A percentile compares a stretch with the other conserved stretches of the same genome.
Evolutionary conservation across 2,113 vertebrate genomes (phyloP).

Genomic region (Apaloderma vittatum): DNA sequence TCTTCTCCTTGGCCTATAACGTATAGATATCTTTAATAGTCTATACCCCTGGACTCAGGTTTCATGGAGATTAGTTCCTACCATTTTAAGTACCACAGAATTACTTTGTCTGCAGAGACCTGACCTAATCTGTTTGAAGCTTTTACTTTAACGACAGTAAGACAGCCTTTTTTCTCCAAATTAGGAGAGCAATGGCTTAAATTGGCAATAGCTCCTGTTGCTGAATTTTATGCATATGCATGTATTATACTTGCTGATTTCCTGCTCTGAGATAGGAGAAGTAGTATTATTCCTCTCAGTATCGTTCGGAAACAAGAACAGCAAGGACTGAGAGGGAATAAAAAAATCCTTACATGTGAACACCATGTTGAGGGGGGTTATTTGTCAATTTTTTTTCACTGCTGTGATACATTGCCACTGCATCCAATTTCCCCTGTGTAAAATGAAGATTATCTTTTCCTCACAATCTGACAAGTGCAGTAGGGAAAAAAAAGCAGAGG

Average conservation of each 20-base stretch:
- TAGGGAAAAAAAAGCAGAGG: neutral
- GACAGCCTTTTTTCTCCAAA: constrained; percentile 62
- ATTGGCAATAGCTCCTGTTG: constrained; percentile 58
- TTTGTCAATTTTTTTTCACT: constrained; percentile 32
- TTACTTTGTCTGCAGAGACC: constrained; percentile 75
- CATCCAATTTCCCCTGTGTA: constrained; percentile 45
- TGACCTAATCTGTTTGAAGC: constrained; percentile 75
- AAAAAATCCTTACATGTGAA: constrained; percentile 6
- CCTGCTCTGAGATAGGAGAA: constrained; percentile 1
- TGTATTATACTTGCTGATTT: constrained; percentile 56
- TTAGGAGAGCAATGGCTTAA: constrained; percentile 62
- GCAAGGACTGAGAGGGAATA: neutral
- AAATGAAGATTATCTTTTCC: constrained; percentile 61
- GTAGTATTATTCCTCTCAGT: neutral
- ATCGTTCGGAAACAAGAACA: neutral
- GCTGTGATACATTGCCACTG: constrained; percentile 15
- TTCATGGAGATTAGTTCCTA: constrained; percentile 75
- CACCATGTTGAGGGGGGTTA: neutral
- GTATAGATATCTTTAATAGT: constrained; percentile 70
- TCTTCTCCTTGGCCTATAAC: constrained; percentile 66
- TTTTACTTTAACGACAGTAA: constrained; percentile 58
- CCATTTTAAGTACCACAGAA: constrained; percentile 73
- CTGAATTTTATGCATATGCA: constrained; percentile 41
- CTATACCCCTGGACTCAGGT: constrained; percentile 56
- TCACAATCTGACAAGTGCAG: constrained; percentile 46